Base-by-base conservation (phyloP, 2,888 invertebrate species). In the Hypsopygia costalis region DNA sequence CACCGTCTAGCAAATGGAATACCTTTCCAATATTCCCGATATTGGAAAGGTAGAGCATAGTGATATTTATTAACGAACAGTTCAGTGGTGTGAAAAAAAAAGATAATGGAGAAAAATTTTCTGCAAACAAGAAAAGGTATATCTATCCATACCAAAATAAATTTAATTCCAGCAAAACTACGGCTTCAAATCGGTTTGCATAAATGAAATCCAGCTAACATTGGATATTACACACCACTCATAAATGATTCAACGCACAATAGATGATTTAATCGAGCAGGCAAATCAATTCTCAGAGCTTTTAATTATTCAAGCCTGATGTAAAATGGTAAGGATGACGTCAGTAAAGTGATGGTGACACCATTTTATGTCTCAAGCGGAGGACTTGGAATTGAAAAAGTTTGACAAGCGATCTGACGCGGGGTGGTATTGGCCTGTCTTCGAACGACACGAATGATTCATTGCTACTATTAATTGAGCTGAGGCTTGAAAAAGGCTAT, bases 321-420 rank as follows among this genome's bases (percentile, higher is more conserved):
- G 27, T 31, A 34, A 21, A 21, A 21, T n/a, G 6, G 3, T 25
- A n/a, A 29, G 25, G 36, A 33, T 36, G 28, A 37, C 34, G 29
- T 25, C 25, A 25, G 3, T 25, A 6, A 25, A 25, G 25, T 7
- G 5, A 25, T 7, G 25, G 25, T 25, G 25, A 8, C 25, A 25
- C 7, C 25, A 7, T 37, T 20, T 32, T 33, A 39, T 39, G 9
- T 34, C 11, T 39, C 27, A 33, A 11, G 1, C 9, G 20, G 4
- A n/a, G 10, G 16, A 27, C 33, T 39, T 39, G 39, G 28, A 58
- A 63, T 63, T 63, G 61, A 60, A 60, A 62, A 63, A 60, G 52
- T 63, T 63, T 55, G 51, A 51, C 53, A 49, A 30, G 42, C 44
- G 36, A 44, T 43, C 32, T 42, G 47, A 46, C 41, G 42, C 31